Evolutionary conservation across 2,888 invertebrate genomes (phyloP), one percentile per base, ranked within the genome.

Genomic region (Plemyria rubiginata): DNA sequence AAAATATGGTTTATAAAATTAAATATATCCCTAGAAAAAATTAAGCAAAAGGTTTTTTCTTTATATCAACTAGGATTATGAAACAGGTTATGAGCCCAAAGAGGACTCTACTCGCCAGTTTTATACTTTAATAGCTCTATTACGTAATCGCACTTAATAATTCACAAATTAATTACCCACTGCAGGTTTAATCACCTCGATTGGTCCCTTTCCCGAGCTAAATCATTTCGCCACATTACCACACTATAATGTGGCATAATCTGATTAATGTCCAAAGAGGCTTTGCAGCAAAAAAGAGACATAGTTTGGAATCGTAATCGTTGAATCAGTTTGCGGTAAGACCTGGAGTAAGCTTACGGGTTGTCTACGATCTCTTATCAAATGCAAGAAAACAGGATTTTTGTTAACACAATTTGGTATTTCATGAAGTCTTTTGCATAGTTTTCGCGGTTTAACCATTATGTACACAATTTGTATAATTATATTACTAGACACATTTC

Each of bases 161-260:
- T 59, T 36, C 59, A 63, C 61, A 65, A 55, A 62, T 62, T 59
- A 60, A 68, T 59, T 65, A 61, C 22, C 45, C 60, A 53, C 65
- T 65, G 60, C 60, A 58, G 65, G 62, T 68, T 61, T 60, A 63
- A 65, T 68, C 12, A 54, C 53, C 46, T 60, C 50, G 38, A 62
- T 65, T 53, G 62, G 68, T 63, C 66, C 63, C 60, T 67, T 66
- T 61, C 60, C 66, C 56, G 55, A 63, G 38, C 57, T 65, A 65
- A 70, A 70, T 70, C 66, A 70, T 67, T 66, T 68, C 58, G 57
- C 66, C 68, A 62, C 68, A 68, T 65, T 67, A 66, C 60, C 62
- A 60, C 54, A 60, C 56, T 66, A 54, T 66, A 68, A 70, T 70
- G 62, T 63, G 68, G 50, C 60, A 59, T 66, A 66, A 70, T 68